A percentile compares a stretch with the other conserved stretches of the same genome.
These are phyloP conservation scores for Falcunculus frontatus DNA, from an alignment of 2,113 vertebrate genomes.

Conservation along the genomic window DNA sequence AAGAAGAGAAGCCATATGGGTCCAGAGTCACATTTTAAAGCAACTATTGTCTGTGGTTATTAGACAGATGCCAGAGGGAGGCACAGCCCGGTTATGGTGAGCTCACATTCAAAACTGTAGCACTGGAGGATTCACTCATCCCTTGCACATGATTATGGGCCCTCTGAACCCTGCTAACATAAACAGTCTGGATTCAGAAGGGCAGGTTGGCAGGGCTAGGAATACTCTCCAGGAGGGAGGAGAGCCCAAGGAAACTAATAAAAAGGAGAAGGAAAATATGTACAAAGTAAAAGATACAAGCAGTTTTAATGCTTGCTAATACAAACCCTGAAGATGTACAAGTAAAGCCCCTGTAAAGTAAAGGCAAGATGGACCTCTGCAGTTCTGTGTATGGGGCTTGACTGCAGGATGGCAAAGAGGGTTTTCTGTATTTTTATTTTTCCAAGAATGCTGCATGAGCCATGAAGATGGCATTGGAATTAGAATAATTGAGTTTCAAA, in stretches of 20 bases:
- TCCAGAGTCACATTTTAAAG: not conserved
- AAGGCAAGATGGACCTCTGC: not conserved
- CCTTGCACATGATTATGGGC: rapidly evolving
- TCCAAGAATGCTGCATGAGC: not conserved
- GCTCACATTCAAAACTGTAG: not conserved
- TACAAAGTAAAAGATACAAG: not conserved
- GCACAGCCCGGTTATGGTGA: not conserved
- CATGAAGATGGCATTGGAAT: not conserved
- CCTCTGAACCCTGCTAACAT: not conserved
- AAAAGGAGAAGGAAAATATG: not conserved
- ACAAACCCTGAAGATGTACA: not conserved
- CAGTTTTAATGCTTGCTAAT: not conserved
- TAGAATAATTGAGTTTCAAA: not conserved
- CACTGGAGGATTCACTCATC: rapidly evolving
- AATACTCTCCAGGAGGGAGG: not conserved
- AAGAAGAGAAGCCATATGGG: not conserved
- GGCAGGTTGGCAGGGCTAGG: not conserved
- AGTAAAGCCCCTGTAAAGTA: not conserved
- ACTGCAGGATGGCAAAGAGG: not conserved
- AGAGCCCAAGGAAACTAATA: not conserved
- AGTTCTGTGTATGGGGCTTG: not conserved
- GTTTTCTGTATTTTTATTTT: not conserved
- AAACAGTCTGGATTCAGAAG: not conserved
- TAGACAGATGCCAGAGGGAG: not conserved
- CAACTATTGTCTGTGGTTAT: not conserved